Conservation (phyloP, 2,888 invertebrate genomes). For the Drosophila melanosoma region DNA sequence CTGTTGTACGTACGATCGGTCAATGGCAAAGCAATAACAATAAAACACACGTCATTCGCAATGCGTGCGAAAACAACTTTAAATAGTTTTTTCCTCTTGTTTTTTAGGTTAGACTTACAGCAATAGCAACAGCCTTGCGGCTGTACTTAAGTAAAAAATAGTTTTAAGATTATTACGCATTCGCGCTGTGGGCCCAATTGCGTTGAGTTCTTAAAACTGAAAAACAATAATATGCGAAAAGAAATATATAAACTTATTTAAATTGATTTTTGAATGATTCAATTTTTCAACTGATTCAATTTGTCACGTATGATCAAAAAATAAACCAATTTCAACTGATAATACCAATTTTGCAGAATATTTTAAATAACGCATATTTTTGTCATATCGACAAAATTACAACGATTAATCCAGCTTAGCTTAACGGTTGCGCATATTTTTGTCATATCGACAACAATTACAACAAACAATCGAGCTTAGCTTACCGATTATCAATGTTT, state of each 20-base stretch:
- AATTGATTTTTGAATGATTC: background rate
- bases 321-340: slow-evolving; percentile 10
- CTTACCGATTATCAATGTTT: background rate
- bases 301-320: slow-evolving; percentile 14
- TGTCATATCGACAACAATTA: no score
- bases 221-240: background rate
- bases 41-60: slow-evolving; percentile 38
- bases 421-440: background rate
- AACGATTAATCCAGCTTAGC: no score
- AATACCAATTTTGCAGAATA: background rate
- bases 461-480: no score
- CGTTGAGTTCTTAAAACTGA: background rate
- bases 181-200: slow-evolving; percentile 11
- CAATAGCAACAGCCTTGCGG: slow-evolving; percentile 30
- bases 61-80: slow-evolving; percentile 45
- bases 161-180: slow-evolving; percentile 17
- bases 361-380: background rate
- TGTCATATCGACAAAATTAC: no score
- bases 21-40: slow-evolving; percentile 43
- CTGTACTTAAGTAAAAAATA: background rate
- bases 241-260: background rate
- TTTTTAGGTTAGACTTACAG: slow-evolving; percentile 38
- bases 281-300: slow-evolving; percentile 1
- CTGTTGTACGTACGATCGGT: slow-evolving; percentile 25
- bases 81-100: slow-evolving; percentile 18